These are phyloP conservation scores for Tauraco erythrolophus DNA, from an alignment of 2,113 vertebrate species.

Conservation along the genomic window DNA sequence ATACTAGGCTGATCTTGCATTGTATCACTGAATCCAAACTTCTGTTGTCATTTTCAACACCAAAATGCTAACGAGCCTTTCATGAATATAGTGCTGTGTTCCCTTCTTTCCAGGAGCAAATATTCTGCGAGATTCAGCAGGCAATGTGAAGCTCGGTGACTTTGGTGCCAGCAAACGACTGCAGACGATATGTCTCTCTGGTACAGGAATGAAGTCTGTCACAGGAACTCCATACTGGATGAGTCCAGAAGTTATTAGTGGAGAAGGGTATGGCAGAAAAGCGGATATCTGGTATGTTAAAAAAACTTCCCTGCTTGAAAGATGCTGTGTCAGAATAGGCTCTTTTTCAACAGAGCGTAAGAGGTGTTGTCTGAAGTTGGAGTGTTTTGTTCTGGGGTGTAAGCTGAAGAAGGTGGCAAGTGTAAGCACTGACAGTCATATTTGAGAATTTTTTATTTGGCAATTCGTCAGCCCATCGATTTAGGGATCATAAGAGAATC, in stretches of 20 bases:
- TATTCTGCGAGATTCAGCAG: slow-evolving; percentile 95
- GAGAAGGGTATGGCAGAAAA: slow-evolving; percentile 97
- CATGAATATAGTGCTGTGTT: not conserved
- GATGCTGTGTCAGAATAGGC: not conserved
- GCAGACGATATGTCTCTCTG: slow-evolving; percentile 97
- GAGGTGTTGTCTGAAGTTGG: not conserved
- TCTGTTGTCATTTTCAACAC: not conserved
- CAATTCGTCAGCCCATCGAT: not conserved
- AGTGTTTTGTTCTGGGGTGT: not conserved
- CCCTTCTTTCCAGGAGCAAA: slow-evolving; percentile 88
- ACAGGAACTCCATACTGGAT: slow-evolving; percentile 99
- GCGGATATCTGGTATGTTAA: slow-evolving; percentile 94
- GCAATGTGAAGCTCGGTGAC: slow-evolving; percentile 98
- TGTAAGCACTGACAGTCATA: not conserved
- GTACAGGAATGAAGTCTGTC: slow-evolving; percentile 97
- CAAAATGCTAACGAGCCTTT: not conserved
- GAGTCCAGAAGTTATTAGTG: slow-evolving; percentile 98
- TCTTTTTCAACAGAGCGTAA: not conserved
- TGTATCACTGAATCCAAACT: not conserved
- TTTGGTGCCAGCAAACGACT: slow-evolving; percentile 96
- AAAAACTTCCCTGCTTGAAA: not conserved
- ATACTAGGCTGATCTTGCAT: not conserved
- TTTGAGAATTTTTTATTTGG: not conserved
- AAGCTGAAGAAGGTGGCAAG: not conserved
- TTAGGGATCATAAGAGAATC: not conserved